Evolutionary conservation across 2,113 vertebrate genomes (phyloP).

Genomic region (Perca fluviatilis): DNA sequence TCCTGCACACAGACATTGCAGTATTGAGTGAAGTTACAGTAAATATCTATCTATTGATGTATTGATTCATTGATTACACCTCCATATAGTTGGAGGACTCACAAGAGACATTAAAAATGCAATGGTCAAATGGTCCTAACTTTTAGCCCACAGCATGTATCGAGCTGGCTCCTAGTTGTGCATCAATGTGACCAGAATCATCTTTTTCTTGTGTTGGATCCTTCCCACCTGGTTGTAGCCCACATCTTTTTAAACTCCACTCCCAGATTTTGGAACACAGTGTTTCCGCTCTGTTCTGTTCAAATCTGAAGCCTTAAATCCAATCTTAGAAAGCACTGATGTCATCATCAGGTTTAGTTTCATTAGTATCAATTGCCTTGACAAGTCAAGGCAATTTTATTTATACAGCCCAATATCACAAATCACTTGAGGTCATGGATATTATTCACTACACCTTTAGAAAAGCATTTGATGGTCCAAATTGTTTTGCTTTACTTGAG

Average conservation of each 20-base stretch:
- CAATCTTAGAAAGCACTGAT: background rate
- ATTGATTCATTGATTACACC: background rate
- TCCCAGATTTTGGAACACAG: no score
- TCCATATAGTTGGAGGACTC: background rate
- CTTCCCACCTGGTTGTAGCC: no score
- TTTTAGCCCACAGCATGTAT: background rate
- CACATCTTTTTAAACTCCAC: no score
- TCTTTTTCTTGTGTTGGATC: background rate
- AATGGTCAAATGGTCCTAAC: background rate
- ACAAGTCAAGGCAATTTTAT: no score
- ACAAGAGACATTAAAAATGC: background rate
- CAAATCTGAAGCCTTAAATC: background rate
- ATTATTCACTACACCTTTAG: no score
- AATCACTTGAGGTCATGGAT: no score
- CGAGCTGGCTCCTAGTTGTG: background rate
- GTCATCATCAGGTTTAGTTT: background rate
- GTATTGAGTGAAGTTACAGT: background rate
- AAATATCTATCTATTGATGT: background rate
- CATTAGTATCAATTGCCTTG: no score
- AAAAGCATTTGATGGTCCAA: no score
- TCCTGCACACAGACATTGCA: background rate
- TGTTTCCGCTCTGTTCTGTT: background rate
- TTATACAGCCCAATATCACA: no score
- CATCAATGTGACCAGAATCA: background rate
- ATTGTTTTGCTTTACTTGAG: no score